Base-by-base conservation (phyloP, 2,888 invertebrate genomes). In the Caenorhabditis sulstoni region DNA sequence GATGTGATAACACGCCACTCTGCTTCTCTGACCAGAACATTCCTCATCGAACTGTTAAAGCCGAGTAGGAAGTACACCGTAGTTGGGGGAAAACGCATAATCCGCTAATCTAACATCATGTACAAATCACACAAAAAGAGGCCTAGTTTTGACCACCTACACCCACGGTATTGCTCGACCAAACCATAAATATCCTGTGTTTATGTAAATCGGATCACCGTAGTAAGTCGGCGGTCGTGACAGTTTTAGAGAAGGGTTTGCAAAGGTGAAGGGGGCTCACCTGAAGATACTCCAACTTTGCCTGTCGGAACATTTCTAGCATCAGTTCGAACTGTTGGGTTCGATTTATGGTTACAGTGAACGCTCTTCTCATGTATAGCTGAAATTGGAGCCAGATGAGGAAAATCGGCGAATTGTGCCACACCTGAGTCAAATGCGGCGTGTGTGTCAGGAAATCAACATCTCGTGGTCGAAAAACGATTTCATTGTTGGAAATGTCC, bases 361-460 rank as follows among this genome's bases (percentile, higher is more conserved):
- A 90, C 9, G 90, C 89, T 16, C 88, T 79, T 5, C 88, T 81
- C 71, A 90, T 82, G 71, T 89, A 87, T 11, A 90, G 73, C 87
- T 89, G 75, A 35, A 87, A 84, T n/a, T n/a, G n/a, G n/a, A n/a
- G n/a, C n/a, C n/a, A n/a, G n/a, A n/a, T n/a, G n/a, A n/a, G n/a
- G n/a, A n/a, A n/a, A n/a, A n/a, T n/a, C n/a, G n/a, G n/a, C n/a
- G n/a, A n/a, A n/a, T n/a, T n/a, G n/a, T n/a, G n/a, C n/a, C n/a
- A n/a, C n/a, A 88, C 89, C 79, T 89, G 85, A 11, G 83, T 86
- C 37, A 90, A 61, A 59, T 80, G 75, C 7, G 87, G 87, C 12
- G 87, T 87, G 57, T 87, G 87, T n/a, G 71, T 80, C n/a, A 89
- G 71, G 55, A 89, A 90, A 50, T 85, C 83, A 1, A 87, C 74